A percentile compares a stretch with the other conserved stretches of the same genome.
These are phyloP conservation scores for Aphelinus certus DNA, from an alignment of 1,140 invertebrate species.

Conservation along the genomic window DNA sequence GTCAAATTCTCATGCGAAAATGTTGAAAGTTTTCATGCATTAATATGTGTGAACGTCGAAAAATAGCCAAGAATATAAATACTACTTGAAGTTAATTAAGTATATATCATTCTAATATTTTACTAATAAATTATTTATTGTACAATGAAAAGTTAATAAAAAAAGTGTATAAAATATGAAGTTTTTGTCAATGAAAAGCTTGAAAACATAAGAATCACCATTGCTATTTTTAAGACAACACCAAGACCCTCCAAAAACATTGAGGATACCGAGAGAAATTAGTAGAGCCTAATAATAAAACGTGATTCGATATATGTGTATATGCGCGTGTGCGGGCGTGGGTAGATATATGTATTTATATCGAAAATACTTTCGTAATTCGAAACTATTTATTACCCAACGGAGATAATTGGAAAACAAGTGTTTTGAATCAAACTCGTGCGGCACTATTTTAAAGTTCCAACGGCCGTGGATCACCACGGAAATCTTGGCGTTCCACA, in stretches of 20 bases:
- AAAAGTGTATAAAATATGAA: constrained; percentile 56
- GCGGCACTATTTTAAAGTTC: constrained; percentile 24
- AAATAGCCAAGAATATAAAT: constrained; percentile 12
- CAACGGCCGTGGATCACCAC: background rate
- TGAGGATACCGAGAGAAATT: too few species aligned
- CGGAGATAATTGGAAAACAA: constrained; percentile 8
- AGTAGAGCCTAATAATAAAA: too few species aligned
- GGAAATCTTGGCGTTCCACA: background rate
- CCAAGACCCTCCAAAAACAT: too few species aligned
- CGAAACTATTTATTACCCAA: constrained; percentile 9
- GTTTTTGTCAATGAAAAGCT: constrained; percentile 45
- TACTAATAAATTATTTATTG: constrained; percentile 65
- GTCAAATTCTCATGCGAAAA: constrained; percentile 23
- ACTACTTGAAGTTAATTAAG: constrained; percentile 34
- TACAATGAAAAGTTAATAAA: constrained; percentile 64
- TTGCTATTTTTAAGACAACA: constrained; percentile 1
- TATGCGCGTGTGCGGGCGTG: too few species aligned
- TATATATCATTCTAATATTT: constrained; percentile 48
- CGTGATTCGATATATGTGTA: too few species aligned
- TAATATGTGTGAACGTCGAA: constrained; percentile 28
- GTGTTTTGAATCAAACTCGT: constrained; percentile 4
- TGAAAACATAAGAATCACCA: background rate
- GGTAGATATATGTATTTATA: too few species aligned
- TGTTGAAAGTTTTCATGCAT: constrained; percentile 23
- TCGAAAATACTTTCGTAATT: background rate